These are phyloP conservation scores for Drosophila borealis DNA, from an alignment of 2,888 invertebrate genomes.

Conservation along the genomic window DNA sequence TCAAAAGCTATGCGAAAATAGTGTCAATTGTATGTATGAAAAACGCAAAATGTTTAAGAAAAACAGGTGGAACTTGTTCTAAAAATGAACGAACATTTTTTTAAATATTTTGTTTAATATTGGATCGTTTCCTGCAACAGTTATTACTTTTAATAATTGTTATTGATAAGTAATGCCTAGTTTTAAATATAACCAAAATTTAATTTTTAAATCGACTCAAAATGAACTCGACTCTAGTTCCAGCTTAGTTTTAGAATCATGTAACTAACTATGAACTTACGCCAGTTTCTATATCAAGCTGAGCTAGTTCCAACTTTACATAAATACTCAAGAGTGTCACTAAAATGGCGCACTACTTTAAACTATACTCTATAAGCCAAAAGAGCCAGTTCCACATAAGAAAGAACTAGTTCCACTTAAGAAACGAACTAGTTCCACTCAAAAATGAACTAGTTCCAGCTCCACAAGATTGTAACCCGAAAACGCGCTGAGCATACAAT, in stretches of 20 bases:
- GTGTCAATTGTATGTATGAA: no score
- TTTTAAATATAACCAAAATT: no score
- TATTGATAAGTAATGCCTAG: no score
- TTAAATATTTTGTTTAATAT: no score
- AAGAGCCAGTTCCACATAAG: constrained; percentile 6
- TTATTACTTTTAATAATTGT: no score
- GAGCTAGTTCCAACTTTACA: constrained; percentile 1
- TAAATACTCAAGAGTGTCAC: background rate
- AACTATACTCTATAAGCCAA: no score
- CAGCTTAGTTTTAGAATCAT: background rate
- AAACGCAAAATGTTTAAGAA: background rate
- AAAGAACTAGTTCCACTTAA: background rate
- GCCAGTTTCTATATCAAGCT: no score
- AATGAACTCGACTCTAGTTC: background rate
- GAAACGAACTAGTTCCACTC: background rate
- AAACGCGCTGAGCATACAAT: constrained; percentile 7
- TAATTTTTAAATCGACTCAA: no score
- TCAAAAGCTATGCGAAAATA: background rate
- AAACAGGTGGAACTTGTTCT: constrained; percentile 1
- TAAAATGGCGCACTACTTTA: background rate
- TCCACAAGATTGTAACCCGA: background rate
- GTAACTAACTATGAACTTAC: background rate
- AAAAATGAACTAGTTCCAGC: constrained; percentile 9
- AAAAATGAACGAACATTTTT: background rate
- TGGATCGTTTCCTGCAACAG: no score